Base-by-base conservation (phyloP, 37 sponge, comb jelly and placozoan species). In the Hexactinellida sp. region DNA sequence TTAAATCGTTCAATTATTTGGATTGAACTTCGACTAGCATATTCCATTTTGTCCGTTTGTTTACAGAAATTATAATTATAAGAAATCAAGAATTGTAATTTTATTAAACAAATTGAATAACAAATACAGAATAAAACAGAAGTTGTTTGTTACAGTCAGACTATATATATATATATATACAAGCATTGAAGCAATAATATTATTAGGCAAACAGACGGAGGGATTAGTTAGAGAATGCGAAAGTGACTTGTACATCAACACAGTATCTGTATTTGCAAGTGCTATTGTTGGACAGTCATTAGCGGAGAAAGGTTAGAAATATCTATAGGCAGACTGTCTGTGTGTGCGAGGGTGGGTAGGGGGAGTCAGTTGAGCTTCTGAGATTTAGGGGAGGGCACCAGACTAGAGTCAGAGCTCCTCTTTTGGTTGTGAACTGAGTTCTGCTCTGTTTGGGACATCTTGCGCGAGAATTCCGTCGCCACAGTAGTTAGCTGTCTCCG, bases 401-500 rank as follows among this genome's bases (percentile, higher is more conserved):
- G 76, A n/a, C 76, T 63, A 23, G 76, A 63, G 21, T 10, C 76
- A 32, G 76, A 63, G 30, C 76, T 63, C 21, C 76, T 10, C 30
- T 63, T 63, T 63, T 63, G 76, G 30, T n/a, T 63, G 21, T 63
- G 76, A n/a, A 63, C 30, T 7, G 30, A 3, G 21, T 25, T 63
- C 76, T 63, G 76, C 30, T 63, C 76, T 25, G 21, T 63, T 28
- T 63, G 28, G 13, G 76, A 25, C 32, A 63, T 23, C 13, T n/a
- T 63, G 76, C 76, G 76, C 3, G 76, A 63, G 13, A 63, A 63
- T 25, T 28, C 30, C 5, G 76, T 63, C 3, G 76, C 76, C 3
- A 63, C 13, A n/a, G 1, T 28, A 25, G 85, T 88, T 23, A 85
- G 82, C 19, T 85, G 91, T 83, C 93, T 54, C 37, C 94, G 55